Percentiles rank a stretch among this genome's conserved stretches.
Evolutionary conservation across 2,888 invertebrate genomes (phyloP).

Genomic region (Leptinotarsa tumamoca): DNA sequence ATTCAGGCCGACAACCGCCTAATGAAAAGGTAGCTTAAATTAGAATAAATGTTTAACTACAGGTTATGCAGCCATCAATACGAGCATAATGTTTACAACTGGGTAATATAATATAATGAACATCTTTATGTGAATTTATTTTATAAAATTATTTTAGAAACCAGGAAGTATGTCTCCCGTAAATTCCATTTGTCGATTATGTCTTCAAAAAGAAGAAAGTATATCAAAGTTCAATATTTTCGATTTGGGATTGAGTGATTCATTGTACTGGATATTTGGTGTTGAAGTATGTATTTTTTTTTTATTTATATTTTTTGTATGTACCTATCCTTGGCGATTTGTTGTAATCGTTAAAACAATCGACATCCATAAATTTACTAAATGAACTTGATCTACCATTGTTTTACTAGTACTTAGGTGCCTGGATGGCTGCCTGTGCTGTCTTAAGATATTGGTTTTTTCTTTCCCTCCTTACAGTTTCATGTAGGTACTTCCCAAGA

Average conservation of each 20-base stretch:
- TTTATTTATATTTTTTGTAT: background rate
- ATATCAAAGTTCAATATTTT: constrained; percentile 22
- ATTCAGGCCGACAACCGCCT: background rate
- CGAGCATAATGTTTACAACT: background rate
- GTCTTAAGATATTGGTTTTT: no score
- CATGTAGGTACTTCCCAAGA: no score
- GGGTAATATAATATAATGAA: no score
- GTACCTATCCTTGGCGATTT: background rate
- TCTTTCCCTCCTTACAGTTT: no score
- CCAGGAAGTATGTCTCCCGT: background rate
- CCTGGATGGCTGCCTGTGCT: no score
- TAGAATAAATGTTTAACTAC: background rate
- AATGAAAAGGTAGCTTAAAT: background rate
- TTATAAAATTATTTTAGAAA: background rate
- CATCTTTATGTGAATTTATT: no score
- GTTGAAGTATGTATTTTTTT: constrained; percentile 20
- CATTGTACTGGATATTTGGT: constrained; percentile 24
- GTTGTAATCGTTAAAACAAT: background rate
- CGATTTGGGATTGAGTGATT: constrained; percentile 16
- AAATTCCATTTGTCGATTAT: constrained; percentile 18
- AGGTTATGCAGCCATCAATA: constrained; percentile 5
- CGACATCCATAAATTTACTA: background rate
- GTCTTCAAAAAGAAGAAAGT: constrained; percentile 21
- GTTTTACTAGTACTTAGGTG: no score
- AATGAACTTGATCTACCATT: no score